Evolutionary conservation across 2,888 invertebrate species (phyloP).

Genomic region (Corbicula japonica): DNA sequence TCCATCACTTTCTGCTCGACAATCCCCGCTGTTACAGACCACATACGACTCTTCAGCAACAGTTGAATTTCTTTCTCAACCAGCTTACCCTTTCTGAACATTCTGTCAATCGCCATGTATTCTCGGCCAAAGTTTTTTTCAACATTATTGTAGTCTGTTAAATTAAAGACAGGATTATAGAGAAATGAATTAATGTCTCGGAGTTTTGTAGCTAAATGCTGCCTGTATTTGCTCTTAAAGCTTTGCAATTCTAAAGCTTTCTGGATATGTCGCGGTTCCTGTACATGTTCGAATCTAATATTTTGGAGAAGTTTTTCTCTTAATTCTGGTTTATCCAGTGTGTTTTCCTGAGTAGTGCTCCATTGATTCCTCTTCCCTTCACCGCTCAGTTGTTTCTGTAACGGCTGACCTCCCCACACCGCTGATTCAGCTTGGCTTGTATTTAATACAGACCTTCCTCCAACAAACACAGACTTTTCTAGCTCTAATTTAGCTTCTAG

Average conservation of each 20-base stretch:
- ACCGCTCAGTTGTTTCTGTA: background rate
- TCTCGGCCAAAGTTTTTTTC: constrained; percentile 28
- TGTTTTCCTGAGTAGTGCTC: background rate
- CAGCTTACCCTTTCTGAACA: background rate
- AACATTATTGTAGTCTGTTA: constrained; percentile 28
- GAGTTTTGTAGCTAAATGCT: too few species aligned
- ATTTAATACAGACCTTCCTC: constrained; percentile 26
- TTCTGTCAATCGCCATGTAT: constrained; percentile 30
- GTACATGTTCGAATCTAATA: too few species aligned
- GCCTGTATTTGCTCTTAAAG: too few species aligned
- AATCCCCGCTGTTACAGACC: constrained; percentile 20
- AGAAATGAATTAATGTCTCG: too few species aligned
- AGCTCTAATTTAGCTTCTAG: constrained; percentile 11
- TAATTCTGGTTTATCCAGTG: background rate
- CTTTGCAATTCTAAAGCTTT: too few species aligned
- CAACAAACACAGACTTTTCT: constrained; percentile 5
- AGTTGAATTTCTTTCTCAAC: constrained; percentile 34
- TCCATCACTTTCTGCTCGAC: constrained; percentile 26
- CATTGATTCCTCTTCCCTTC: background rate
- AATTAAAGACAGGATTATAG: too few species aligned
- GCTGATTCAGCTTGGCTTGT: background rate
- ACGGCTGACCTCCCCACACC: background rate
- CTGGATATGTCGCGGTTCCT: too few species aligned
- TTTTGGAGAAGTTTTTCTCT: background rate
- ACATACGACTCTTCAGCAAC: constrained; percentile 21